Evolutionary conservation across 2,113 vertebrate species (phyloP).

Genomic region (Vulpes vulpes): DNA sequence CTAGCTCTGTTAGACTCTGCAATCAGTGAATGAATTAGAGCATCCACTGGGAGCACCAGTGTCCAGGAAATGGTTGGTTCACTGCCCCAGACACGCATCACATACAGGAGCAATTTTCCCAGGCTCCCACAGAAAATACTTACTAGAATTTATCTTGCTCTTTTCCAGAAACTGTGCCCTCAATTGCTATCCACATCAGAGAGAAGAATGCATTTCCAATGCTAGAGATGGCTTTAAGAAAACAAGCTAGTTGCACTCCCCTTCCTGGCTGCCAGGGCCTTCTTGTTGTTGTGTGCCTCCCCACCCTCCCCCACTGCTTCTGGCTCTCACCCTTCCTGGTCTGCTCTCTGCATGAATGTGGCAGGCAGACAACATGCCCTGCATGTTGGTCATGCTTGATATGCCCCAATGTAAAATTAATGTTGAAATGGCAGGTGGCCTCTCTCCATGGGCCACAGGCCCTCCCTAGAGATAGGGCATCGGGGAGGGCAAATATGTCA

Average conservation of each 20-base stretch:
- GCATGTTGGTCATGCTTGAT: not conserved
- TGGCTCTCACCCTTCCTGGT: not conserved
- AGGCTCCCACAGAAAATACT: not conserved
- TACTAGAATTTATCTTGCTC: not conserved
- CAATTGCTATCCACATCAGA: not conserved
- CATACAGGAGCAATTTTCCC: not conserved
- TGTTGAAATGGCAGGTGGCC: not conserved
- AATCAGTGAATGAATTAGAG: not conserved
- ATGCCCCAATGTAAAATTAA: not conserved
- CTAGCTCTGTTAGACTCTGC: not conserved
- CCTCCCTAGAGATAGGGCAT: not conserved
- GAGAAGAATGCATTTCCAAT: not conserved
- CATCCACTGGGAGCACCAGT: not conserved
- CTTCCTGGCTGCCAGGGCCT: rapidly evolving
- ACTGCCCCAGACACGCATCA: not conserved
- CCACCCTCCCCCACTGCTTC: not conserved
- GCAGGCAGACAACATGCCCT: not conserved
- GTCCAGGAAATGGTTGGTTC: not conserved
- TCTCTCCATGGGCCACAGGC: not conserved
- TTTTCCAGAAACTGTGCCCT: slow-evolving; percentile 3
- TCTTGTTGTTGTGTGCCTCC: no score
- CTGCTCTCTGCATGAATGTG: not conserved
- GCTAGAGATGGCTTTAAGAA: not conserved
- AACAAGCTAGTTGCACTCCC: not conserved
- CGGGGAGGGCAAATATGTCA: not conserved